Base-by-base conservation (phyloP, 2,797 vertebrate species). In the Loriculus beryllinus region DNA sequence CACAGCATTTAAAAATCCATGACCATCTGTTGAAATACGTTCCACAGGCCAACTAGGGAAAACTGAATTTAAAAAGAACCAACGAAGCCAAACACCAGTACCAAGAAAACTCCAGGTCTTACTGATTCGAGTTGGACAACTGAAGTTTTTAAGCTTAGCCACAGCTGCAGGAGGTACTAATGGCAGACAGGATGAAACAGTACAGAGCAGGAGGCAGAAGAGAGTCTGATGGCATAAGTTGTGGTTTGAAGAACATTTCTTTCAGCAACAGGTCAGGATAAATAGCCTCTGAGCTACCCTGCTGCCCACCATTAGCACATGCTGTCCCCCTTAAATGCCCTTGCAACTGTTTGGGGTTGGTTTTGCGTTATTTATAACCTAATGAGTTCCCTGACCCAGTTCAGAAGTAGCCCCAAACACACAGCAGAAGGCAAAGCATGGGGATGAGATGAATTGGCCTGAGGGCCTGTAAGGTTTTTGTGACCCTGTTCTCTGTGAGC, bases 21-120 rank as follows among this genome's bases (percentile, higher is more conserved):
- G 95, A 85, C 94, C 91, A 96, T 96, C 91, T 94, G 82, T 79
- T 95, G 83, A 94, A 91, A 95, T 75, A 84, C 63, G 88, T 93
- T 93, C 65, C 56, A 65, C 83, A 93, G 1, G 40, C 81, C 82
- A 96, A 52, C 90, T 69, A 80, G 91, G 67, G 77, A 92, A 96
- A 92, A 92, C 11, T 37, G 57, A 69, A 76, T 75, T 42, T 2
- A 29, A 79, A 75, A 65, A 22, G 6, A 4, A 2, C 17, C 23
- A 39, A n/a, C 13, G 26, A 84, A 71, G 23, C n/a, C 37, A 42
- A 56, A 67, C 12, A 67, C 7, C 21, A 65, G 57, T 80, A 56
- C 33, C 22, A 81, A 19, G 37, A 72, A 80, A 89, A 85, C 51
- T 39, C 31, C n/a, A 67, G 15, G 39, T 28, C 12, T 92, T 65